Conservation (phyloP, 2,888 invertebrate genomes). For the Aleiodes leptofemur region DNA sequence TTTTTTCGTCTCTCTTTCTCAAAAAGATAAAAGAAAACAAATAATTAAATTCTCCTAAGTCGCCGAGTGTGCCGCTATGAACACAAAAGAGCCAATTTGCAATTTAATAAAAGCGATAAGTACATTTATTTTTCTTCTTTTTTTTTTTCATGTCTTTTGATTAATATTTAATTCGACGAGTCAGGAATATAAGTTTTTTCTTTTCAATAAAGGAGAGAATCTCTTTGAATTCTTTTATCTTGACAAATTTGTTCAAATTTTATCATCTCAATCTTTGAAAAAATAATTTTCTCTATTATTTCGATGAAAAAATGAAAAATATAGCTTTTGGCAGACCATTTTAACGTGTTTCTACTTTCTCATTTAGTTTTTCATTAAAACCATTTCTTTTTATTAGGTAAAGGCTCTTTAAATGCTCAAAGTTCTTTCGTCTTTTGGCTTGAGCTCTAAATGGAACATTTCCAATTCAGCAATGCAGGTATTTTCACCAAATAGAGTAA, state of each 20-base stretch:
- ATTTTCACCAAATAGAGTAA: neutral
- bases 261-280: neutral
- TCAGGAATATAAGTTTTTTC: neutral
- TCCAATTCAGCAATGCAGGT: slow-evolving; percentile 9
- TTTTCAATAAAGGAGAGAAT: slow-evolving; percentile 17
- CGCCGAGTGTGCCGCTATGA: slow-evolving; percentile 55
- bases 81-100: slow-evolving; percentile 40
- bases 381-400: neutral
- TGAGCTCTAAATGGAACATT: slow-evolving; percentile 27
- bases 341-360: slow-evolving; percentile 22
- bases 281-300: slow-evolving; percentile 6
- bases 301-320: neutral
- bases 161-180: slow-evolving; percentile 9
- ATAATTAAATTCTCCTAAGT: slow-evolving; percentile 40
- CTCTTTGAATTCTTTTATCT: neutral
- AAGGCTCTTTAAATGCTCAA: neutral
- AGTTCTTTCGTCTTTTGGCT: slow-evolving; percentile 32
- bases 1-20: neutral
- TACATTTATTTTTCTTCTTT: slow-evolving; percentile 31
- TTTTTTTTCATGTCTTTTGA: neutral
- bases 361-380: slow-evolving; percentile 10
- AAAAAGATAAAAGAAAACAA: slow-evolving; percentile 11
- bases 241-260: neutral
- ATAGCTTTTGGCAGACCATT: slow-evolving; percentile 21
- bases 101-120: slow-evolving; percentile 37